Percentiles rank a stretch among this genome's conserved stretches.
These are phyloP conservation scores for Azorinus chamasolen DNA, from an alignment of 2,888 invertebrate species.

Conservation along the genomic window DNA sequence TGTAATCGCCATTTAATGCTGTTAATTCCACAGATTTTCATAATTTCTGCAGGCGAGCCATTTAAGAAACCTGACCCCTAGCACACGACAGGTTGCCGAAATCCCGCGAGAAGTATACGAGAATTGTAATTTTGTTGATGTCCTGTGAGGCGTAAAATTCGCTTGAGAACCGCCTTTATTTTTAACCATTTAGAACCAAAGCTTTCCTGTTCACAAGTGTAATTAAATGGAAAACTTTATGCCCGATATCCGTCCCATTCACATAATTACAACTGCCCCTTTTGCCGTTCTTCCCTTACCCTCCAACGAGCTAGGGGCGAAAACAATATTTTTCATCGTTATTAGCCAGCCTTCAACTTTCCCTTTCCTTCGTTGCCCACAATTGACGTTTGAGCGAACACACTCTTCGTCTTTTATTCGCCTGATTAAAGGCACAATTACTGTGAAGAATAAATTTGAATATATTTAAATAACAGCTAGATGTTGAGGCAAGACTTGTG, in stretches of 20 bases:
- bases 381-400: constrained; percentile 8
- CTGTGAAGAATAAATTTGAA: constrained; percentile 60
- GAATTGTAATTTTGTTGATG: constrained; percentile 30
- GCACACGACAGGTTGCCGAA: constrained; percentile 37
- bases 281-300: background rate
- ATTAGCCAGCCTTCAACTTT: background rate
- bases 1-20: constrained; percentile 56
- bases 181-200: constrained; percentile 35
- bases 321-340: background rate
- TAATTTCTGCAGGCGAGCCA: constrained; percentile 30
- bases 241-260: constrained; percentile 29
- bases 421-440: constrained; percentile 54
- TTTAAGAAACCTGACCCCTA: constrained; percentile 9
- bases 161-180: constrained; percentile 36
- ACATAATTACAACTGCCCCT: constrained; percentile 7
- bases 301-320: background rate
- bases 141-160: constrained; percentile 35
- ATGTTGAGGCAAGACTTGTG: too few species aligned
- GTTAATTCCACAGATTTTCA: constrained; percentile 39
- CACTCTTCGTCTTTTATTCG: constrained; percentile 21
- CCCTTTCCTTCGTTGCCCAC: constrained; percentile 4
- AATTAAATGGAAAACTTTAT: constrained; percentile 55
- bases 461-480: too few species aligned
- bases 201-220: constrained; percentile 35
- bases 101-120: constrained; percentile 39